Conservation (phyloP, 2,113 vertebrate species). For the Pachycephala philippinensis region DNA sequence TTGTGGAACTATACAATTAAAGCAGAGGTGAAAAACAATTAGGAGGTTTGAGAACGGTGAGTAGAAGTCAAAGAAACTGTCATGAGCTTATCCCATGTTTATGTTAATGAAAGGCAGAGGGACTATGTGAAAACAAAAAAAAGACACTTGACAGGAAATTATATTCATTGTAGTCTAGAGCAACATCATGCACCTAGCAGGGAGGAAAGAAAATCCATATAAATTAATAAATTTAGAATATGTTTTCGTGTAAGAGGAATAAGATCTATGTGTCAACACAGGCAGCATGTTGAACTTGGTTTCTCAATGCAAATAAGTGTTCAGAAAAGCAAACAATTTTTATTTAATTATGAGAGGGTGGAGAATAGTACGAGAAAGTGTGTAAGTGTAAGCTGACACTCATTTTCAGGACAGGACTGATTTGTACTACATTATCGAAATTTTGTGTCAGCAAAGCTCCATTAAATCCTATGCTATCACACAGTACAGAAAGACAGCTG, state of each 20-base stretch:
- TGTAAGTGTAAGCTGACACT: neutral
- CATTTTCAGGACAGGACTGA: neutral
- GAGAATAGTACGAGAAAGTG: neutral
- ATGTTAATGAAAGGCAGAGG: neutral
- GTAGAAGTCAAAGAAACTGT: neutral
- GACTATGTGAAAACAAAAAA: neutral
- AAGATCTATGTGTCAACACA: neutral
- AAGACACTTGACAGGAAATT: neutral
- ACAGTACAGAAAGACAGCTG: rapidly evolving
- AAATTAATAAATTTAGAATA: neutral
- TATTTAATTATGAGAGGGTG: neutral
- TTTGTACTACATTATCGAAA: neutral
- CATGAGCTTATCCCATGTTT: neutral
- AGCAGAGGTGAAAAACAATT: neutral
- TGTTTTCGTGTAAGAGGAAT: neutral
- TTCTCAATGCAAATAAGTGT: neutral
- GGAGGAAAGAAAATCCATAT: neutral
- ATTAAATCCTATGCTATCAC: neutral
- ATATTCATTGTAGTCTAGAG: neutral
- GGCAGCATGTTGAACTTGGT: neutral
- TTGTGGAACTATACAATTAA: neutral
- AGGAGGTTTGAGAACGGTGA: neutral
- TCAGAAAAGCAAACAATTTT: neutral
- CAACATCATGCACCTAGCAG: neutral
- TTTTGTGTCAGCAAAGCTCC: neutral